Conservation (phyloP, 2,888 invertebrate genomes). For the Baccha elongata region DNA sequence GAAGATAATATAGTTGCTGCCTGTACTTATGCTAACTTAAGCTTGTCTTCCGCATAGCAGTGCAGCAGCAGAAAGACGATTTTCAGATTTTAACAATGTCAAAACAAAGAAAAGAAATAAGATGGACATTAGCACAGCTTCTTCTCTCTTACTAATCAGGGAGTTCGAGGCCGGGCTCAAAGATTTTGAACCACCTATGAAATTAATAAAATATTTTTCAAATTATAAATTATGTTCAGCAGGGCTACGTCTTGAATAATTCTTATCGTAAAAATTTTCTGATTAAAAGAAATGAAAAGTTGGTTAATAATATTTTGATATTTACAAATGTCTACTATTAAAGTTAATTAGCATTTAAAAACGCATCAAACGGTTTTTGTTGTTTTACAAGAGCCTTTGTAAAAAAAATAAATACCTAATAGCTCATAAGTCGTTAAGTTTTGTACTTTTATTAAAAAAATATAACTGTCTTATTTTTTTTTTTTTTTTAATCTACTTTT, state of each 20-base stretch:
- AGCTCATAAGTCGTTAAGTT: too few species aligned
- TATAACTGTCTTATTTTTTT: background rate
- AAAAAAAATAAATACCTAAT: constrained; percentile 2
- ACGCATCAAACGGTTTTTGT: too few species aligned
- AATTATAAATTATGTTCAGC: constrained; percentile 5
- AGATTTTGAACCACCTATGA: background rate
- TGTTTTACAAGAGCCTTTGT: too few species aligned
- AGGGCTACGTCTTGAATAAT: constrained; percentile 1
- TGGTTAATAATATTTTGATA: background rate
- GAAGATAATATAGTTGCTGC: constrained; percentile 22
- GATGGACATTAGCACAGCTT: constrained; percentile 4
- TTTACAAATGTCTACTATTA: background rate
- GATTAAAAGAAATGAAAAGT: too few species aligned
- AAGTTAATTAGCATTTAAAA: too few species aligned
- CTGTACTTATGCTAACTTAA: constrained; percentile 6
- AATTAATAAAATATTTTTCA: constrained; percentile 1
- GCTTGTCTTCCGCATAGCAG: constrained; percentile 16
- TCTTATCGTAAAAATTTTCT: background rate
- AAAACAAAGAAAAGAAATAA: constrained; percentile 24
- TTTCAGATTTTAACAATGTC: constrained; percentile 20
- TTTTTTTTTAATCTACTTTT: constrained; percentile 5
- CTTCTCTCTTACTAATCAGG: constrained; percentile 1
- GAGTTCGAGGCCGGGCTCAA: background rate
- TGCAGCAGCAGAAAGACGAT: constrained; percentile 17
- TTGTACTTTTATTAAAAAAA: background rate